A percentile compares a stretch with the other conserved stretches of the same genome.
phyloP scores from a whole-genome alignment of 2,888 invertebrate genomes.

The Oasisia sp. region DNA sequence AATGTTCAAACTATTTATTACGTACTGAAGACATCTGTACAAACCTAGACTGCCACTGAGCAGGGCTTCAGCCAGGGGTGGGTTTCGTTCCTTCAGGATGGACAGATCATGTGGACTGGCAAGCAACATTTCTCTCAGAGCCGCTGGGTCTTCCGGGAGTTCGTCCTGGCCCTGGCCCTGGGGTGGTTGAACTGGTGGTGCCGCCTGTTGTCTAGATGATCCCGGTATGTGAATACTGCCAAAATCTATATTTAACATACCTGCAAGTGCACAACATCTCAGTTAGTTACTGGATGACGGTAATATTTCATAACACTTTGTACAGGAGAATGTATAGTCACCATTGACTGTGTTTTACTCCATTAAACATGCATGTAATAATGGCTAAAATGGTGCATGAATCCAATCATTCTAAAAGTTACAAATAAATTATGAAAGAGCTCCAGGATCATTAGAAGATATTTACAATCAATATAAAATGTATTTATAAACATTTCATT shows the following conservation, averaged over 20 bases:
- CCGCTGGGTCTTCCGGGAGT: constrained; percentile 52
- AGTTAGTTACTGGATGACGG: neutral
- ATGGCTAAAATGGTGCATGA: too few relatives aligned
- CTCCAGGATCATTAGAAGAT: too few relatives aligned
- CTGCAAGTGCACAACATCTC: neutral
- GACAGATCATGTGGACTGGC: constrained; percentile 91
- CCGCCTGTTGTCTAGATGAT: constrained; percentile 53
- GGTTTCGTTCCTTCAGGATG: constrained; percentile 91
- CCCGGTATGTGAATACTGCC: constrained; percentile 82
- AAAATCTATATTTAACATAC: constrained; percentile 76
- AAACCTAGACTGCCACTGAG: constrained; percentile 81
- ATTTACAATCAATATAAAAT: too few relatives aligned
- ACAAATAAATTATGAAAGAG: too few relatives aligned
- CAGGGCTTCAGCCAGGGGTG: constrained; percentile 89
- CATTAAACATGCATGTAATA: too few relatives aligned
- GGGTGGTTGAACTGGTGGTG: constrained; percentile 19
- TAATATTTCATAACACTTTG: too few relatives aligned
- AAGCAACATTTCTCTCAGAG: constrained; percentile 57
- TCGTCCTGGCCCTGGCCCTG: constrained; percentile 9
- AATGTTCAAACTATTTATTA: neutral
- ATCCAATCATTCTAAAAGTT: too few relatives aligned
- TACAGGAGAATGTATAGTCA: too few relatives aligned
- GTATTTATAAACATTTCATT: too few relatives aligned
- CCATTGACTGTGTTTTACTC: too few relatives aligned
- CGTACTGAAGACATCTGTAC: neutral